Evolutionary conservation across 2,113 vertebrate species (phyloP).

Genomic region (Choloepus hoffmanni): DNA sequence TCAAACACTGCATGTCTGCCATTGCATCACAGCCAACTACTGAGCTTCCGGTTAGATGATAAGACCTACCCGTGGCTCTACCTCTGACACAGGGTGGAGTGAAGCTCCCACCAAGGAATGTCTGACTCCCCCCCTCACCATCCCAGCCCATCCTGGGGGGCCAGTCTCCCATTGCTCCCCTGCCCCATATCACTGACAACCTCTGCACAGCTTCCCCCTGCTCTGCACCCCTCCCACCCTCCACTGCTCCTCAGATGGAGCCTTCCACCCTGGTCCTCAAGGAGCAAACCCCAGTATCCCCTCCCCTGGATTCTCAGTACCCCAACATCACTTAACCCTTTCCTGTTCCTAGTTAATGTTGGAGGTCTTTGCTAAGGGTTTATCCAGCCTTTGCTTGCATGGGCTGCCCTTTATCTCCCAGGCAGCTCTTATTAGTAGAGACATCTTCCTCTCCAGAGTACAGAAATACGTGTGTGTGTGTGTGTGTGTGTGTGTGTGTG

Average conservation of each 20-base stretch:
- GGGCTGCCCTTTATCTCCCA: not conserved
- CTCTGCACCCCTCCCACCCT: not conserved
- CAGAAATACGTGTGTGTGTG: not conserved
- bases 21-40: not conserved
- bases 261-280: not conserved
- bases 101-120: not conserved
- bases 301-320: not conserved
- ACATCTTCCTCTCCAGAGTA: no score
- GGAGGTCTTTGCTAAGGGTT: not conserved
- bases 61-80: not conserved
- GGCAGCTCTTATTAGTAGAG: not conserved
- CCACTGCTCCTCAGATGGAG: rapidly evolving
- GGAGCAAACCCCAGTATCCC: not conserved
- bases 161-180: no score
- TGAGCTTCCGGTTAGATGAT: not conserved
- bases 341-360: not conserved
- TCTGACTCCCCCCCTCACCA: no score
- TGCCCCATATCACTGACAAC: not conserved
- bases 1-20: not conserved
- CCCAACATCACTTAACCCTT: not conserved
- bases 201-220: no score
- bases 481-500: not conserved
- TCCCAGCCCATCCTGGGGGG: not conserved
- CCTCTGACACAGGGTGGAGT: not conserved
- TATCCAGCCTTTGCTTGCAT: not conserved